These are phyloP conservation scores for Tonatia bakeri DNA, from an alignment of 2,113 vertebrate genomes.

Conservation along the genomic window DNA sequence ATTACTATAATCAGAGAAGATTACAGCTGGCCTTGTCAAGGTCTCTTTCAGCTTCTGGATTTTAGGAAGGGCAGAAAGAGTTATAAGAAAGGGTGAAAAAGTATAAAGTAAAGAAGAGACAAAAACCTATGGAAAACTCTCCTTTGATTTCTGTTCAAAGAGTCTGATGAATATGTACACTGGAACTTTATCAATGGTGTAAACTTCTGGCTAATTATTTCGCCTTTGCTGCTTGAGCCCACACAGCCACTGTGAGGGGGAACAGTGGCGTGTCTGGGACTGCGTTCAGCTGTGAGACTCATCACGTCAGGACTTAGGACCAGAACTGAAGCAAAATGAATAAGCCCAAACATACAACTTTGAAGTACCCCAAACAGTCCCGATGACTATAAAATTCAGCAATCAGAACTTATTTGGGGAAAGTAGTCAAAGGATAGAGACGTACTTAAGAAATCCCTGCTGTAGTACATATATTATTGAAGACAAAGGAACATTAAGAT, in stretches of 20 bases:
- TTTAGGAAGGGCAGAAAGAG: not conserved
- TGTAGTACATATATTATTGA: not conserved
- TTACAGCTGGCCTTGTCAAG: not conserved
- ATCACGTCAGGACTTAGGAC: not conserved
- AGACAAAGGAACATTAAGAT: not conserved
- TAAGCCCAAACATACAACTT: conserved; percentile 13
- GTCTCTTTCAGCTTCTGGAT: not conserved
- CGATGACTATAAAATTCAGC: not conserved
- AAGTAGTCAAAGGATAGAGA: not conserved
- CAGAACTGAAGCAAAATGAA: not conserved
- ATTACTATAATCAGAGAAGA: not conserved
- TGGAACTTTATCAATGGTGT: not conserved
- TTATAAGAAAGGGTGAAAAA: not conserved
- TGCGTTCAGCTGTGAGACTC: not conserved
- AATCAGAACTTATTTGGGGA: conserved; percentile 28
- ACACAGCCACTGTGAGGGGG: not conserved
- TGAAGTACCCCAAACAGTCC: not conserved
- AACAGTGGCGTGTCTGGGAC: not conserved
- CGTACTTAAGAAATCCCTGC: not conserved
- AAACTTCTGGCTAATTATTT: not conserved
- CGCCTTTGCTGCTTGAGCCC: not conserved
- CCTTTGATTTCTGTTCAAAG: not conserved
- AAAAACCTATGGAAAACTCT: not conserved
- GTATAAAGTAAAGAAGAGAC: not conserved
- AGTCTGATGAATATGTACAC: not conserved